Conservation (phyloP, 2,797 vertebrate genomes). For the Enoplosus armatus region DNA sequence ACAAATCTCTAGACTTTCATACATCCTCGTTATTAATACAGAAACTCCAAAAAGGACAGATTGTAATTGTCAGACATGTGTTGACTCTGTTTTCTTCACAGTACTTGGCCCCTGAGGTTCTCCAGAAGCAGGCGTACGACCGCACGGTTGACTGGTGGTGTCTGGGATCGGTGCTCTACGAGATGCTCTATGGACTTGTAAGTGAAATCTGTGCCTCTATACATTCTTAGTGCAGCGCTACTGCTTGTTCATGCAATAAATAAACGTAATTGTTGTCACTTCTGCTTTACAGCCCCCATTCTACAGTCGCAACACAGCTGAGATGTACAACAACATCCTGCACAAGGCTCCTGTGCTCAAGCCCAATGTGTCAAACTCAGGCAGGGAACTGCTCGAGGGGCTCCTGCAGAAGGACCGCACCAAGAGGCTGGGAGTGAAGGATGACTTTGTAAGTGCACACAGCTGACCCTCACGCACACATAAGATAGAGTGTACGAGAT, state of each 20-base stretch:
- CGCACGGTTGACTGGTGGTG: conserved; percentile 90
- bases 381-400: conserved; percentile 85
- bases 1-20: background rate
- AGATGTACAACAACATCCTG: conserved; percentile 91
- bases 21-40: background rate
- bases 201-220: conserved; percentile 40
- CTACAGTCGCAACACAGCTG: conserved; percentile 88
- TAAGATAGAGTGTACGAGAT: background rate
- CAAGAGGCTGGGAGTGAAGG: conserved; percentile 82
- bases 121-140: conserved; percentile 89
- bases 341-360: conserved; percentile 85
- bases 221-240: background rate
- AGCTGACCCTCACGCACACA: background rate
- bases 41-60: background rate
- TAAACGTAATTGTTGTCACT: background rate
- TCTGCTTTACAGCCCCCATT: conserved; percentile 82
- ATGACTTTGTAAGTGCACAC: conserved; percentile 85
- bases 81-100: conserved; percentile 52
- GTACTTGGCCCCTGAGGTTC: conserved; percentile 88
- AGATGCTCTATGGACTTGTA: conserved; percentile 89
- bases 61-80: accelerated
- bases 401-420: conserved; percentile 87
- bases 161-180: conserved; percentile 87
- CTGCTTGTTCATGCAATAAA: background rate
- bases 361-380: conserved; percentile 87